These are phyloP conservation scores for Chiroxiphia lanceolata DNA, from an alignment of 2,797 vertebrate genomes.

Conservation along the genomic window DNA sequence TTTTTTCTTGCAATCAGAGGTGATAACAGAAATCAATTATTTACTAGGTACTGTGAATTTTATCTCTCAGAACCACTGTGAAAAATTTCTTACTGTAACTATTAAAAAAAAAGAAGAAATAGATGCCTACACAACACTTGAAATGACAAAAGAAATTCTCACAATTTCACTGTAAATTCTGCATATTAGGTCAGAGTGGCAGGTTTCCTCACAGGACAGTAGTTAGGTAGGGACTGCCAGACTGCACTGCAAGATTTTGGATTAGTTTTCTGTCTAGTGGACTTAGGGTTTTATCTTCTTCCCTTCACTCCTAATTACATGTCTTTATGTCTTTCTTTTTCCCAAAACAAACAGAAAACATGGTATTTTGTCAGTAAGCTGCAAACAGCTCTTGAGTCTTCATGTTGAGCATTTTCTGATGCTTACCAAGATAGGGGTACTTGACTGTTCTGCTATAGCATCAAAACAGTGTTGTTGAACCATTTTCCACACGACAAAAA, in stretches of 20 bases:
- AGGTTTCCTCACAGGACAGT: not conserved
- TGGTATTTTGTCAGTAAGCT: not conserved
- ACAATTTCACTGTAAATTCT: not conserved
- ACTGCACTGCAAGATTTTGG: not conserved
- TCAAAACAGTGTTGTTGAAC: not conserved
- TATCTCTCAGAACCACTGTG: not conserved
- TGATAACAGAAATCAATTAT: not conserved
- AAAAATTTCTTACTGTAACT: not conserved
- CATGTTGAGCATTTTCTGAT: not conserved
- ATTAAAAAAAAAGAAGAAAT: not conserved
- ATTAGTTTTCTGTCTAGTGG: not conserved
- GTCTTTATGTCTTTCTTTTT: not conserved
- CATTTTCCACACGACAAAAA: not conserved
- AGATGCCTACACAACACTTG: not conserved
- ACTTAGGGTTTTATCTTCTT: not conserved
- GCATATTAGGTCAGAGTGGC: not conserved
- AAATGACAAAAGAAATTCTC: not conserved
- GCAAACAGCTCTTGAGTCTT: not conserved
- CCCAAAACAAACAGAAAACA: not conserved
- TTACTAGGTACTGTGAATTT: not conserved
- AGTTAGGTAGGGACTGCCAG: not conserved
- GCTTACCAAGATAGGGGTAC: not conserved
- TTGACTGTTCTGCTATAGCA: not conserved
- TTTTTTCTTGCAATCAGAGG: not conserved
- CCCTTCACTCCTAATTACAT: not conserved